Base-by-base conservation (phyloP, 2,888 invertebrate species). In the Darwinula stevensoni region DNA sequence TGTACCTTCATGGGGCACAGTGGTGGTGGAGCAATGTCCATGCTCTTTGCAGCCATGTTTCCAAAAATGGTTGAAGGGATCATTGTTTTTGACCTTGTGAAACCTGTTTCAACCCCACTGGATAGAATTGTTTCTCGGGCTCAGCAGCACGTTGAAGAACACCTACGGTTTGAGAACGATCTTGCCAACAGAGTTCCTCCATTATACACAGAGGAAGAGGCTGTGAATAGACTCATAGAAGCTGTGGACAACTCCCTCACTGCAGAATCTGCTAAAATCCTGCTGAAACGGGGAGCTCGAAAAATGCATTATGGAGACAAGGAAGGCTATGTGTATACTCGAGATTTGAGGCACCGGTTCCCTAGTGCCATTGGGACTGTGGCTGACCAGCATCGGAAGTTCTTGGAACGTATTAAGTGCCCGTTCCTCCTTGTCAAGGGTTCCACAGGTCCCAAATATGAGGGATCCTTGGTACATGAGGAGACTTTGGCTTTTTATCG, bases 21-120 rank as follows among this genome's bases (percentile, higher is more conserved):
- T 42, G 51, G 61, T 41, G 65, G 65, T 2, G 61, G 54, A 2
- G 54, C 45, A 6, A 38, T 51, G 13, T 48, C 44, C 2, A 44
- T 48, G 3, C 35, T 48, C 15, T 52, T 47, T 40, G 42, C 49
- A 13, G 44, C 45, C 2, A 37, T 44, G 9, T 49, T 44, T 36
- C 48, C 49, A 1, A 40, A 48, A 2, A 36, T 42, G 12, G 43
- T 51, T n/a, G 41, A 43, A 17, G 42, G 42, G 16, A 33, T 53
- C 9, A 38, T 44, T 12, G 33, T 37, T 5, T 30, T 45, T 13
- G 45, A 45, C 27, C 31, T 39, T n/a, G 32, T 34, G 4, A 39
- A 41, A 29, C 38, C 38, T 12, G 17, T 34, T 6, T 38, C 35
- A 9, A 22, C 32, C 12, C 32, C 35, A 4, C n/a, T 34, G 2